Evolutionary conservation across 1,140 invertebrate species (phyloP), one percentile per base, ranked within the genome.

Genomic region (Marisa cornuarietis): DNA sequence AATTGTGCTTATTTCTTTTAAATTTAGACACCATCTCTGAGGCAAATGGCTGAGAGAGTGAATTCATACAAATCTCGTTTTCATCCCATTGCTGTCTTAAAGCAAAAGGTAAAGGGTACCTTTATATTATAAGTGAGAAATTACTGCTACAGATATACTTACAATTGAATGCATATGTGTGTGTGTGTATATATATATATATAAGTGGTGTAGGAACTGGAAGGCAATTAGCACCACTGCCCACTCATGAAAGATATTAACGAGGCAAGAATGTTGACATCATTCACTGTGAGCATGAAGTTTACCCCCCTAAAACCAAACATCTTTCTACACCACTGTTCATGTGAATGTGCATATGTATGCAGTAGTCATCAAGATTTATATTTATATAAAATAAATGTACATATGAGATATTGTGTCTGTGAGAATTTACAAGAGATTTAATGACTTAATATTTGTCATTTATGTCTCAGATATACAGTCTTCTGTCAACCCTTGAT

Each of bases 81-180:
- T 76, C 83, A 84, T 78, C 82, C 84, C 68, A 73, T 85, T 26
- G 68, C 82, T 49, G n/a, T 83, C 31, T 61, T 81, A 8, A 81
- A 85, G 77, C 63, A 80, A 31, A 83, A 82, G 79, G 82, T 83
- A 79, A 54, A 58, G 20, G 9, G 13, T 20, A 18, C 26, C 24
- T 71, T 74, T 24, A 8, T 11, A 18, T n/a, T 42, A 11, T 75
- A 54, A 62, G 8, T 58, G 52, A 65, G 16, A 18, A 51, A 66
- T 31, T 69, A 65, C 26, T 9, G 11, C 16, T 58, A 58, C 54
- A 58, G 4, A 14, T 18, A 11, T 18, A 6, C 54, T 58, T 58
- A 58, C 16, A 58, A 3, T 14, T n/a, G 62, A 68, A 51, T 69
- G 62, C 20, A 24, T 18, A 18, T 58, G 8, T 58, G 9, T 58